phyloP scores from a whole-genome alignment of 2,888 invertebrate genomes.

The Pseudanteris insignis region DNA sequence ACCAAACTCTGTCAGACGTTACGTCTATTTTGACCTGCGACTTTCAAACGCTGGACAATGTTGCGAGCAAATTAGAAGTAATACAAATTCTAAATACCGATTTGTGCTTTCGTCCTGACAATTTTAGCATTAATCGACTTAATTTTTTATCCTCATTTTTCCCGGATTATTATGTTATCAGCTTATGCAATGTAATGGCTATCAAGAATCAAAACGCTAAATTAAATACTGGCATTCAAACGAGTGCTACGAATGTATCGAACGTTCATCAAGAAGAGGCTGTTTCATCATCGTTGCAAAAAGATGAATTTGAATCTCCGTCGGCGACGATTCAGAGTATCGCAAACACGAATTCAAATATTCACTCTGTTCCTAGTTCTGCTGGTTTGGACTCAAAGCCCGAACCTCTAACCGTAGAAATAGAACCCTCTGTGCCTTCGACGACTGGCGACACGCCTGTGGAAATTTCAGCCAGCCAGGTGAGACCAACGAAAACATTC shows the following conservation, averaged over 20 bases:
- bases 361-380: not conserved
- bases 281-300: not conserved
- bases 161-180: constrained; percentile 76
- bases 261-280: constrained; percentile 9
- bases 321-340: not conserved
- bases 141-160: constrained; percentile 73
- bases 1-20: constrained; percentile 75
- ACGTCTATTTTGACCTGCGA: constrained; percentile 80
- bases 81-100: constrained; percentile 69
- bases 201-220: constrained; percentile 75
- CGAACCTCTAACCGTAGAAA: not conserved
- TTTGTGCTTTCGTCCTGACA: constrained; percentile 10
- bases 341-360: not conserved
- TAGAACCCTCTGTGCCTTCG: constrained; percentile 1
- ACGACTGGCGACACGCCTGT: constrained; percentile 46
- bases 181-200: constrained; percentile 80
- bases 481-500: constrained; percentile 56
- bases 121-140: constrained; percentile 10
- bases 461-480: constrained; percentile 56
- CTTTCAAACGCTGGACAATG: constrained; percentile 70
- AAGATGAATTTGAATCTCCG: constrained; percentile 11
- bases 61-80: constrained; percentile 73
- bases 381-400: constrained; percentile 1
- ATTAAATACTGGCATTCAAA: constrained; percentile 71
- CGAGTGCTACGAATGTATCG: constrained; percentile 6